Evolutionary conservation across 2,113 vertebrate species (phyloP).

Genomic region (Myiozetetes cayanensis): DNA sequence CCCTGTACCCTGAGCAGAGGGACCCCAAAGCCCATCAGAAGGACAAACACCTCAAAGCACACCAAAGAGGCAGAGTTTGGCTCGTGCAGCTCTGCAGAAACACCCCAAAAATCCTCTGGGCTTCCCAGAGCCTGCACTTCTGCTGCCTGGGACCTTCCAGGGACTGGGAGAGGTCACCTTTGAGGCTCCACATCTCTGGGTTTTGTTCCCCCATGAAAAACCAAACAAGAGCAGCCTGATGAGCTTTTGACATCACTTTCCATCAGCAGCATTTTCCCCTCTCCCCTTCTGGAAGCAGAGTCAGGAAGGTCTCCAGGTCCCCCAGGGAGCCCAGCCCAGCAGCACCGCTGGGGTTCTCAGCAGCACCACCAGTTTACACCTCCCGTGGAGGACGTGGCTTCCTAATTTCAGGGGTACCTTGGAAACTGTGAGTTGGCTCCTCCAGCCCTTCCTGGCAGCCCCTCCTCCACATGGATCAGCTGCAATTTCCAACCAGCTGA

Average conservation of each 20-base stretch:
- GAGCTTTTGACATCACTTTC: not conserved
- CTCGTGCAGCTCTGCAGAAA: not conserved
- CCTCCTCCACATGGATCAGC: not conserved
- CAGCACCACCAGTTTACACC: not conserved
- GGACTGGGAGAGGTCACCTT: not conserved
- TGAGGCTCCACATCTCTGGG: not conserved
- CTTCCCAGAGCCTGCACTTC: not conserved
- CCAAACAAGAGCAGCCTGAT: not conserved
- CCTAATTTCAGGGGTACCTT: not conserved
- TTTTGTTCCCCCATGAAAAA: not conserved
- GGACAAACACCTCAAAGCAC: not conserved
- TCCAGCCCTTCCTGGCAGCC: not conserved
- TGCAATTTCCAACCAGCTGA: slow-evolving; percentile 13
- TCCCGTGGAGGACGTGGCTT: not conserved
- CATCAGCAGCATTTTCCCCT: rapidly evolving
- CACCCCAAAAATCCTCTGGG: not conserved
- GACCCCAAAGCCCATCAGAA: not conserved
- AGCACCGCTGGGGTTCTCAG: not conserved
- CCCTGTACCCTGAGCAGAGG: not conserved
- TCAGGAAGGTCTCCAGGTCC: not conserved
- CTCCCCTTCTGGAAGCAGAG: not conserved
- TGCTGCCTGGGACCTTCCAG: not conserved
- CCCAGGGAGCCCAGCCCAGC: not conserved
- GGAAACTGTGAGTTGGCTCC: not conserved
- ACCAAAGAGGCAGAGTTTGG: rapidly evolving